phyloP scores from a whole-genome alignment of 2,888 invertebrate genomes.

The Argynnis bischoffii region DNA sequence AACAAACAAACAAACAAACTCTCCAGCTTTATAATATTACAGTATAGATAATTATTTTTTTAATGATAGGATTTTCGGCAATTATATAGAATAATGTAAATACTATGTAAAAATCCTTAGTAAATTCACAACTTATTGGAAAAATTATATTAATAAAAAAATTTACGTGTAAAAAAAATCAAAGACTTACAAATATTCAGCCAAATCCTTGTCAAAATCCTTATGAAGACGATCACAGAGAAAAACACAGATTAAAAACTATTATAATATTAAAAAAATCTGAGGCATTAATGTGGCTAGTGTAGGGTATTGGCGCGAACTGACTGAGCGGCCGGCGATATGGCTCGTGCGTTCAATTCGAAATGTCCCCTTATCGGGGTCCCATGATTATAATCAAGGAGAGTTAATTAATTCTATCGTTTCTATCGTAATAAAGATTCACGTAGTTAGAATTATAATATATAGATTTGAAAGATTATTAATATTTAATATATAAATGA shows the following conservation, averaged over 20 bases:
- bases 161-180: not conserved
- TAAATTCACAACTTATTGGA: not conserved
- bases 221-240: not conserved
- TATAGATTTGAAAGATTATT: too few species aligned
- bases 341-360: constrained; percentile 51
- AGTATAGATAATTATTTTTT: too few species aligned
- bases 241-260: constrained; percentile 12
- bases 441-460: not conserved
- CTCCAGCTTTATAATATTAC: too few species aligned
- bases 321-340: constrained; percentile 52
- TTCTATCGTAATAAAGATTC: not conserved
- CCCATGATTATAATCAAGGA: constrained; percentile 31
- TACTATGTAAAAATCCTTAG: too few species aligned
- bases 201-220: constrained; percentile 2
- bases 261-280: constrained; percentile 6
- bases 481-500: too few species aligned
- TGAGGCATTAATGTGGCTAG: constrained; percentile 22
- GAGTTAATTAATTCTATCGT: constrained; percentile 11
- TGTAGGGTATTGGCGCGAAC: constrained; percentile 47
- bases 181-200: constrained; percentile 1
- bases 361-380: constrained; percentile 50
- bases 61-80: too few species aligned
- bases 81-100: too few species aligned
- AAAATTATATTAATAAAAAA: not conserved
- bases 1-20: too few species aligned